Evolutionary conservation across 2,797 vertebrate species (phyloP).

Genomic region (Petrocephalus sullivani): DNA sequence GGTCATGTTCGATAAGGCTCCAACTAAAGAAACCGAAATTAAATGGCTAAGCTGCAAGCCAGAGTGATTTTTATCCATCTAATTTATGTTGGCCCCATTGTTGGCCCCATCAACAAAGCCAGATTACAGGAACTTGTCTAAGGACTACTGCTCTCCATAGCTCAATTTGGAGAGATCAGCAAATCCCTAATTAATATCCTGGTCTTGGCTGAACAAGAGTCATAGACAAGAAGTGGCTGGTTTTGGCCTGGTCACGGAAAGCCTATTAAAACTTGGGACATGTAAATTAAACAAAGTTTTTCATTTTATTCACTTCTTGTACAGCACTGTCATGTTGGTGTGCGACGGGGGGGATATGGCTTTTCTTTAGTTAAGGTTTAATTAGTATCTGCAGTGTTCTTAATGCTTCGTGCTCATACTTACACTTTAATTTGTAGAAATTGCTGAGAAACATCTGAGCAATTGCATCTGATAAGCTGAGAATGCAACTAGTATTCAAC

Average conservation of each 20-base stretch:
- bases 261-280: not conserved
- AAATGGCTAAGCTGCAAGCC: slow-evolving; percentile 2
- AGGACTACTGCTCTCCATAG: not conserved
- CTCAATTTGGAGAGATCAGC: not conserved
- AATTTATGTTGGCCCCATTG: not conserved
- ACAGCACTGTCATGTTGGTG: not conserved
- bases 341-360: not conserved
- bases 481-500: not conserved
- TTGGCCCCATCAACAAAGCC: not conserved
- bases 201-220: not conserved
- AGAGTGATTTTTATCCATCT: slow-evolving; percentile 8
- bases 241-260: not conserved
- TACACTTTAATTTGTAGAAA: not conserved
- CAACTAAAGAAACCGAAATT: not conserved
- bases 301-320: not conserved
- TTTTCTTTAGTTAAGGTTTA: not conserved
- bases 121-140: not conserved
- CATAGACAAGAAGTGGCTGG: not conserved
- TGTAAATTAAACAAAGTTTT: not conserved
- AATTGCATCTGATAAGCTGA: not conserved
- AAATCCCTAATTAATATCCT: not conserved
- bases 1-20: not conserved
- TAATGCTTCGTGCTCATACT: not conserved
- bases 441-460: not conserved
- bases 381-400: not conserved